These are phyloP conservation scores for Alsophila aescularia DNA, from an alignment of 2,888 invertebrate genomes.

Conservation along the genomic window DNA sequence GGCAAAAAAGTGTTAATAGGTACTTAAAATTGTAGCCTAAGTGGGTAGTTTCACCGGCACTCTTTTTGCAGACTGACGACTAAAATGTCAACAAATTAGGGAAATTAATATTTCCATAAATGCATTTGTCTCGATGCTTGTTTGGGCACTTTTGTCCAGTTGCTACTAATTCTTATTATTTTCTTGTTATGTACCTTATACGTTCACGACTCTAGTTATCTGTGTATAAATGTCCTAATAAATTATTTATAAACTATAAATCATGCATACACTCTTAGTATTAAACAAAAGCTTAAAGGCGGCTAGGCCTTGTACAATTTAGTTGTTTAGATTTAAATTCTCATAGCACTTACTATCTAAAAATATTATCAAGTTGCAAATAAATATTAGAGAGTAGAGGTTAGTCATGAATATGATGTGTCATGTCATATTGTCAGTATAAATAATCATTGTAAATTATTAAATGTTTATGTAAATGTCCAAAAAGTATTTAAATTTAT, in stretches of 20 bases:
- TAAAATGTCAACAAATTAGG: constrained; percentile 47
- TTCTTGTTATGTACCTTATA: constrained; percentile 66
- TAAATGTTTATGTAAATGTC: constrained; percentile 85
- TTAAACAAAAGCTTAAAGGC: constrained; percentile 75
- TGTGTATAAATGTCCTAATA: constrained; percentile 78
- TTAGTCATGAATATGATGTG: constrained; percentile 81
- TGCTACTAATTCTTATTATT: constrained; percentile 54
- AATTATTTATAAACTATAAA: constrained; percentile 81
- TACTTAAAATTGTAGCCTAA: constrained; percentile 43
- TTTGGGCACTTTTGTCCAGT: constrained; percentile 61
- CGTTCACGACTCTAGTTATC: constrained; percentile 63
- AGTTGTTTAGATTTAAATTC: constrained; percentile 77
- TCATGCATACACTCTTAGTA: constrained; percentile 83
- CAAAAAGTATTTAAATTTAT: constrained; percentile 85
- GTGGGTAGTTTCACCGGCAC: constrained; percentile 59
- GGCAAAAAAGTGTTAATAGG: constrained; percentile 47
- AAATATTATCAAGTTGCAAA: constrained; percentile 79
- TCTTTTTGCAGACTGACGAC: constrained; percentile 69
- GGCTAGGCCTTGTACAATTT: constrained; percentile 75
- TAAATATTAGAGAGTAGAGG: constrained; percentile 77
- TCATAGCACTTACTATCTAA: constrained; percentile 75
- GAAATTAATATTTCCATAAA: constrained; percentile 61
- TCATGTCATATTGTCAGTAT: constrained; percentile 81
- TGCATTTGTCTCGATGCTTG: constrained; percentile 75
- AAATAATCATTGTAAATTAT: constrained; percentile 85